phyloP scores from a whole-genome alignment of 2,113 vertebrate species.

The Nothoprocta pentlandii region DNA sequence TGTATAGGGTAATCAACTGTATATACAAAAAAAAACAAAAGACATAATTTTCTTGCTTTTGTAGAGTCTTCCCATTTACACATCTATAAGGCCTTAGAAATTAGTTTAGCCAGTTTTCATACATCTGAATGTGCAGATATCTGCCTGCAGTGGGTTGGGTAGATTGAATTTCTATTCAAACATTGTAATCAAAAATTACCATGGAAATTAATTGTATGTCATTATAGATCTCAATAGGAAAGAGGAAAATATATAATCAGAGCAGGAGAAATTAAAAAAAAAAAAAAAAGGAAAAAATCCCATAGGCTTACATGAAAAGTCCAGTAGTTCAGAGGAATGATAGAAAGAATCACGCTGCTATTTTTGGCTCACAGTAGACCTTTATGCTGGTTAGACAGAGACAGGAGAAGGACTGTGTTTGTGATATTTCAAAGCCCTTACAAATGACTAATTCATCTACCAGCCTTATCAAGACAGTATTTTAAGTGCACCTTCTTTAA shows the following conservation, averaged over 20 bases:
- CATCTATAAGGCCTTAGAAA: not conserved
- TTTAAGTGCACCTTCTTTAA: not conserved
- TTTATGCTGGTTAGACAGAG: not conserved
- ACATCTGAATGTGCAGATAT: not conserved
- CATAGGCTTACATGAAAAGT: not conserved
- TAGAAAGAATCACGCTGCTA: not conserved
- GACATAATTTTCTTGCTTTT: not conserved
- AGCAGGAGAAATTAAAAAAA: not conserved
- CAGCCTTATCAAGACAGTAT: not conserved
- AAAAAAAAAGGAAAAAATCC: not conserved
- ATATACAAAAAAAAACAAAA: not conserved
- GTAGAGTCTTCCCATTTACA: not conserved
- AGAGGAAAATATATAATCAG: not conserved
- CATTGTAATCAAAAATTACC: not conserved
- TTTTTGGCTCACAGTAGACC: not conserved
- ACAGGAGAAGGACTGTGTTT: not conserved
- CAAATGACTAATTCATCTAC: not conserved
- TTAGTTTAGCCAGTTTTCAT: not conserved
- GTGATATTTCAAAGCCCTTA: not conserved
- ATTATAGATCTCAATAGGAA: not conserved
- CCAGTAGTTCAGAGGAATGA: not conserved
- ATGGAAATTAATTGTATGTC: not conserved
- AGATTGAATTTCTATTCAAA: constrained; percentile 39
- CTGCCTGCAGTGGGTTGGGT: not conserved
- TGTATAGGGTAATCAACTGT: not conserved